Conservation (phyloP, 1,140 invertebrate genomes). For the Bombus haemorrhoidalis region DNA sequence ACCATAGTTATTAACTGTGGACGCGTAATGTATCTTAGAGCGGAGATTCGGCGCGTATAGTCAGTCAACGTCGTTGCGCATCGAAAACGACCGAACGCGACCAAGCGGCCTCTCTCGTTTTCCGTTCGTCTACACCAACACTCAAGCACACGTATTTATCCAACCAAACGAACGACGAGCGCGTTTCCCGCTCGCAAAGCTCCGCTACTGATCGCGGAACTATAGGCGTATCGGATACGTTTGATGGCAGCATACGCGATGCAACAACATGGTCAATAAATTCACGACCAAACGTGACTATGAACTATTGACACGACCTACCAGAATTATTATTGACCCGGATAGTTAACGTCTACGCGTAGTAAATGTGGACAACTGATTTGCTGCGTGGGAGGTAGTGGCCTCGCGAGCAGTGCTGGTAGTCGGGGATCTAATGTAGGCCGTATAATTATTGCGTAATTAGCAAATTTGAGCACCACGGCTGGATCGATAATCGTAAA, state of each 20-base stretch:
- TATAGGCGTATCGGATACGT: constrained; percentile 55
- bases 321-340: constrained; percentile 55
- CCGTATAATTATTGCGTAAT: constrained; percentile 74
- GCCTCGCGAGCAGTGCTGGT: constrained; percentile 15
- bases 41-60: constrained; percentile 52
- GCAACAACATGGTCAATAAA: constrained; percentile 44
- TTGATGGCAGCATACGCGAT: constrained; percentile 19
- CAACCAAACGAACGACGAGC: constrained; percentile 11
- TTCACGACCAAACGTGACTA: constrained; percentile 50
- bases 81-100: constrained; percentile 6
- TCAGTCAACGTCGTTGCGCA: constrained; percentile 13
- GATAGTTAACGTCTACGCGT: neutral
- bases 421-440: constrained; percentile 66
- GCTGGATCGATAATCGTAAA: constrained; percentile 74
- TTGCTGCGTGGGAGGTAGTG: neutral
- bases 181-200: constrained; percentile 48
- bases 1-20: constrained; percentile 54
- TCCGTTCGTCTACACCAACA: constrained; percentile 7
- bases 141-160: neutral
- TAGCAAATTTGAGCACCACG: constrained; percentile 74
- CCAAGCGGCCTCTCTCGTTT: constrained; percentile 7
- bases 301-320: constrained; percentile 67
- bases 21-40: constrained; percentile 56
- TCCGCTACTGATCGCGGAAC: constrained; percentile 41
- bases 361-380: constrained; percentile 38